Conservation (phyloP, 2,888 invertebrate species). For the Melanchra persicariae region DNA sequence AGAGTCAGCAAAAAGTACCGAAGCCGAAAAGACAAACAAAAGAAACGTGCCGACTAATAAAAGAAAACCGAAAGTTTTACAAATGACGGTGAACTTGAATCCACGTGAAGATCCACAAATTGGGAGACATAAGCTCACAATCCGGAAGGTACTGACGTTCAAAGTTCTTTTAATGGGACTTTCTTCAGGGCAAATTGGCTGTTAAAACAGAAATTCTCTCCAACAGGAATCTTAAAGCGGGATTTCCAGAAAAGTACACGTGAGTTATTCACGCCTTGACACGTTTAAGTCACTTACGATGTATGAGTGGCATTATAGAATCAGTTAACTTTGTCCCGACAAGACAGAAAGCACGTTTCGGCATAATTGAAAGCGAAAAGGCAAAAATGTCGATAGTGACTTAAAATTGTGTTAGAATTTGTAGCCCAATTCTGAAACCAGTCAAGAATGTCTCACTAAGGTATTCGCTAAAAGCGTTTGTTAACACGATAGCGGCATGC, state of each 20-base stretch:
- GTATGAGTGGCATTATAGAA: conserved; percentile 80
- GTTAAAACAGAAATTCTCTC: conserved; percentile 63
- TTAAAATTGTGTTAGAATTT: conserved; percentile 61
- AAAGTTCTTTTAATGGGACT: conserved; percentile 66
- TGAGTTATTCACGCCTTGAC: conserved; percentile 78
- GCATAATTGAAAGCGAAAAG: conserved; percentile 78
- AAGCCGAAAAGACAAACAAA: conserved; percentile 24
- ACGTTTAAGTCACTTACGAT: conserved; percentile 78
- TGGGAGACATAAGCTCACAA: conserved; percentile 61
- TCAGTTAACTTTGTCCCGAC: conserved; percentile 78
- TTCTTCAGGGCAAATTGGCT: conserved; percentile 66
- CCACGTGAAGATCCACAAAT: conserved; percentile 58
- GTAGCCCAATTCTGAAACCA: conserved; percentile 59
- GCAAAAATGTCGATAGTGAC: conserved; percentile 61
- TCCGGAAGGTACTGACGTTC: conserved; percentile 61
- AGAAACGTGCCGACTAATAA: conserved; percentile 48
- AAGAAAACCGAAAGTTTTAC: conserved; percentile 47
- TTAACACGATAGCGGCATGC: conserved; percentile 80
- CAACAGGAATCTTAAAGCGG: conserved; percentile 56
- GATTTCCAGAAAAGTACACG: conserved; percentile 62
- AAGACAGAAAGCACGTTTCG: conserved; percentile 73
- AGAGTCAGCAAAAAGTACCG: not conserved
- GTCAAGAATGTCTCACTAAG: conserved; percentile 62
- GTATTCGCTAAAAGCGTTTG: conserved; percentile 79
- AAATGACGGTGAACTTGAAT: conserved; percentile 53